Evolutionary conservation across 1,140 invertebrate genomes (phyloP), one percentile per base, ranked within the genome.

Genomic region (Bombus polaris): DNA sequence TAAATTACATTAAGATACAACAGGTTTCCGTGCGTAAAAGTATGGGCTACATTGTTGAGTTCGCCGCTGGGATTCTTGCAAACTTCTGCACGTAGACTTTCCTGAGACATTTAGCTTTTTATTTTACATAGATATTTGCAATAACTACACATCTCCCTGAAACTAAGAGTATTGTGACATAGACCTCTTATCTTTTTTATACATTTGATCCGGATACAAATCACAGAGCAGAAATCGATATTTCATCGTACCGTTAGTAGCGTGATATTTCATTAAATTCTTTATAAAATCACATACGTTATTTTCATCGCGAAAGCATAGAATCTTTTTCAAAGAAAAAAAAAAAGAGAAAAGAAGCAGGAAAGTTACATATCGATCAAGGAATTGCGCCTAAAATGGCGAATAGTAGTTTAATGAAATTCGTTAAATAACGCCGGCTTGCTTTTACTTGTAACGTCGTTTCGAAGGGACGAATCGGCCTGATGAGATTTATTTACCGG

Each of bases 1-100:
- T 83, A 83, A 83, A 83, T 83, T 78, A 70, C 74, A 35, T 68
- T 70, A 70, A 68, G 82, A 68, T 83, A 83, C 74, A 57, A 78
- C 82, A 57, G 74, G 74, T 83, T 78, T 37, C 53, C 32, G 35
- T 13, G 28, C 25, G 74, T 77, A 78, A 83, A 83, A 83, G 62
- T 78, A 32, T 44, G 12, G 44, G 35, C 9, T 65, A 37, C 53
- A 80, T 80, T 80, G 78, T 80, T 37, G 65, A 44, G 25, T 35
- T 47, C 25, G 78, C 65, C 65, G 62, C 32, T 28, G 78, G 44
- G 44, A 80, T 70, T 68, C 59, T n/a, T 39, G 65, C 65, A 8
- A 68, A 66, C 62, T 78, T 78, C 35, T 66, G 32, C 32, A 28
- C 77, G 39, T 37, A 3, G 25, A 42, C 57, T 39, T 62, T 77